Conservation (phyloP, 1,140 invertebrate genomes). For the Drosophila seguyi region DNA sequence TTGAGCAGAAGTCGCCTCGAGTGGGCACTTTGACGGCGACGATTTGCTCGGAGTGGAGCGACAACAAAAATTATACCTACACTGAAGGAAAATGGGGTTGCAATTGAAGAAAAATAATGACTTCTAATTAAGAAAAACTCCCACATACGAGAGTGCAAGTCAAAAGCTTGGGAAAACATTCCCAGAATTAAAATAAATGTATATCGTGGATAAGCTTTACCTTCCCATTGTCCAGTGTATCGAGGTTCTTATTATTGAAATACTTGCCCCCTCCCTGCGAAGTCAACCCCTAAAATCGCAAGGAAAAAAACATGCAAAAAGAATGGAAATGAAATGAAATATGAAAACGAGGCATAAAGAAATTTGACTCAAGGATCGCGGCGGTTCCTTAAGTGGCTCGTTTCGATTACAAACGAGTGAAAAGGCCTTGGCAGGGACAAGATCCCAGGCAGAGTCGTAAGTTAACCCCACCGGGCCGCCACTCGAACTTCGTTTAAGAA, state of each 20-base stretch:
- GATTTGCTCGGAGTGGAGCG: constrained; percentile 68
- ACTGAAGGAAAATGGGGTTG: background rate
- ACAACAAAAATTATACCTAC: constrained; percentile 77
- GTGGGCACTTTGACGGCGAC: constrained; percentile 77
- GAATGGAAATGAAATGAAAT: constrained; percentile 49
- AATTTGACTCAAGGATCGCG: constrained; percentile 65
- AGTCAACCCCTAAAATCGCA: constrained; percentile 68
- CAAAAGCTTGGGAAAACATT: too few species aligned
- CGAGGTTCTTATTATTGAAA: constrained; percentile 47
- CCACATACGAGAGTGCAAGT: background rate
- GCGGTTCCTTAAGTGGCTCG: constrained; percentile 76
- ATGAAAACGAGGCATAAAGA: constrained; percentile 63
- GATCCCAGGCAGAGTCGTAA: constrained; percentile 48
- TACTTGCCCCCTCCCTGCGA: constrained; percentile 1
- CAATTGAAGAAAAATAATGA: too few species aligned
- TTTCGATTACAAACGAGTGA: constrained; percentile 72
- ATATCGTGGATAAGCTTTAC: background rate
- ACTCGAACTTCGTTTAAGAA: constrained; percentile 62
- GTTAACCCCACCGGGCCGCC: constrained; percentile 55
- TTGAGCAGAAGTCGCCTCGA: constrained; percentile 68
- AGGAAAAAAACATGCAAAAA: constrained; percentile 55
- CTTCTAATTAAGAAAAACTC: too few species aligned
- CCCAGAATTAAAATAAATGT: too few species aligned
- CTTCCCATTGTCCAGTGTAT: background rate
- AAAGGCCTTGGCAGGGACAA: constrained; percentile 60